These are phyloP conservation scores for Phytoseiulus persimilis DNA, from an alignment of 2,888 invertebrate species.

Conservation along the genomic window DNA sequence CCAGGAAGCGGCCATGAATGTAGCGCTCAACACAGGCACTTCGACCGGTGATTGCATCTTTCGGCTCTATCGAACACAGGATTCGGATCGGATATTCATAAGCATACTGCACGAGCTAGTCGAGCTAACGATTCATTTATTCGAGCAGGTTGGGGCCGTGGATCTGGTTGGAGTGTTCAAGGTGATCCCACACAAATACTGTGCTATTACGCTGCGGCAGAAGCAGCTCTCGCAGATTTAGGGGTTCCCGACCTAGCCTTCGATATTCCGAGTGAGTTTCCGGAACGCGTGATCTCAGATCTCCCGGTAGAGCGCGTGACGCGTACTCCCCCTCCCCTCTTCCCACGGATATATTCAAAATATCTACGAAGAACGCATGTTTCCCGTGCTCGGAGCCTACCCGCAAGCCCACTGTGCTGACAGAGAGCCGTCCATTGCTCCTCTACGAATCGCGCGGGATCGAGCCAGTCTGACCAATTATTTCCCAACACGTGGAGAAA, in stretches of 20 bases:
- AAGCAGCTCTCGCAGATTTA: slow-evolving; percentile 21
- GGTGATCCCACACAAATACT: slow-evolving; percentile 26
- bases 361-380: too few species aligned
- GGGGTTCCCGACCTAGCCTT: slow-evolving; percentile 16
- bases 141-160: slow-evolving; percentile 12
- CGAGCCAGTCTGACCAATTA: too few species aligned
- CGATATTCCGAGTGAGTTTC: slow-evolving; percentile 18
- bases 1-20: slow-evolving; percentile 31
- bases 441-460: too few species aligned
- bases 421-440: background rate
- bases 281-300: too few species aligned
- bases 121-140: background rate
- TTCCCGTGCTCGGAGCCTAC: too few species aligned
- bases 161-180: slow-evolving; percentile 29
- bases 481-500: too few species aligned
- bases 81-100: background rate
- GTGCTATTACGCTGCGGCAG: slow-evolving; percentile 30
- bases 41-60: background rate
- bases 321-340: too few species aligned
- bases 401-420: too few species aligned
- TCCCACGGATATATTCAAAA: too few species aligned
- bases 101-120: background rate
- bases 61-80: background rate
- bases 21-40: slow-evolving; percentile 29
- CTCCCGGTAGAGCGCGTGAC: too few species aligned